Evolutionary conservation across 2,888 invertebrate genomes (phyloP), one percentile per base, ranked within the genome.

Genomic region (Orthonychiurus folsomi): DNA sequence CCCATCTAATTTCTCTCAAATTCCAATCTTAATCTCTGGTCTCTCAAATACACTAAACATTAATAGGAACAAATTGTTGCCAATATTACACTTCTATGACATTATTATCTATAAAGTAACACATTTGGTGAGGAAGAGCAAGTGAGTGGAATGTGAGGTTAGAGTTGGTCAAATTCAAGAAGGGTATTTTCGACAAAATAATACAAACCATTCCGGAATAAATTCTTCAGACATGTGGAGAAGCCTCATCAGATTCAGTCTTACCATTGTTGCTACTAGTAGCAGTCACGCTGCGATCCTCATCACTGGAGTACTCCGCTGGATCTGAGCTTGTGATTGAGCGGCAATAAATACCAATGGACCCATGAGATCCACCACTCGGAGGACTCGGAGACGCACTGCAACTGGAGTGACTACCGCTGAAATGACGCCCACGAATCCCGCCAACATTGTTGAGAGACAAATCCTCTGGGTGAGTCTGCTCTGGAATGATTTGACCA

Each of bases 401-500:
- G 23, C 68, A 67, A 56, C 69, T 71, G 50, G 69, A 69, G 54
- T 70, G 69, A 62, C 70, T 70, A 18, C 72, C 69, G 27, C 67
- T 69, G 55, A 65, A 72, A 47, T 69, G 56, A 21, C 67, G 61
- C 57, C 56, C 59, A 50, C 68, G 62, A 9, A 66, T 55, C 15
- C 60, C 62, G 15, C 26, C 48, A 2, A 60, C 62, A 20, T 52
- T 5, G 50, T 59, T 58, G 60, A 91, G 85, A 61, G 90, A 90
- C 68, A 93, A 81, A 76, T 93, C 93, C 76, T 93, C 92, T 5
- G 93, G 93, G 77, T 92, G 92, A 1, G 92, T 92, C 80, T 93
- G 93, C 77, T 88, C 90, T 5, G 52, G 21, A 9, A 52, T 52
- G 52, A 52, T 52, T 52, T 20, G 21, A 23, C 24, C 52, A 26